Conservation (phyloP, 2,113 vertebrate species). For the Corydoras sp. region DNA sequence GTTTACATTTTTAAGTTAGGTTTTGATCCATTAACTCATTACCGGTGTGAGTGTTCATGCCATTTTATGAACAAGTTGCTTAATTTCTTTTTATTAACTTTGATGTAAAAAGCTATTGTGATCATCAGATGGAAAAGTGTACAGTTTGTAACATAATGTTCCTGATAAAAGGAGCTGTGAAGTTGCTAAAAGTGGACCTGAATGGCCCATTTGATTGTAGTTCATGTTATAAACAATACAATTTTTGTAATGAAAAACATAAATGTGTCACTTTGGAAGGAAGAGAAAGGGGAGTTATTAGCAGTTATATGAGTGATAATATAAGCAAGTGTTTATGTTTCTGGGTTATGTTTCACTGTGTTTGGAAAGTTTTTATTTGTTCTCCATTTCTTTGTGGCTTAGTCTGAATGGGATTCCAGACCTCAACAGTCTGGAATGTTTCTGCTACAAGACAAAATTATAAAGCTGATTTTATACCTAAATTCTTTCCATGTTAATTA, state of each 20-base stretch:
- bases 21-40: no score
- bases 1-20: no score
- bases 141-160: background rate
- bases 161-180: background rate
- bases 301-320: background rate
- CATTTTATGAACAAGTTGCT: no score
- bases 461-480: no score
- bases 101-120: background rate
- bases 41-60: no score
- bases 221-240: constrained; percentile 36
- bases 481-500: no score
- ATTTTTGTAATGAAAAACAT: constrained; percentile 62
- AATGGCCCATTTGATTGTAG: constrained; percentile 44
- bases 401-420: constrained; percentile 49
- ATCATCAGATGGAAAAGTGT: background rate
- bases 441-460: constrained; percentile 41
- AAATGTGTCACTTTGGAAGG: constrained; percentile 41
- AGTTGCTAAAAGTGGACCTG: no score
- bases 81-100: background rate
- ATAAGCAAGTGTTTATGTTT: background rate
- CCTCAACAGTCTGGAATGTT: constrained; percentile 49
- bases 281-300: constrained; percentile 3
- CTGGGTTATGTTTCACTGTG: constrained; percentile 30
- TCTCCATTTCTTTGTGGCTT: constrained; percentile 37
- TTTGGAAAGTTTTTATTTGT: background rate